Base-by-base conservation (phyloP, 2,113 vertebrate genomes). In the Archocentrus centrarchus region DNA sequence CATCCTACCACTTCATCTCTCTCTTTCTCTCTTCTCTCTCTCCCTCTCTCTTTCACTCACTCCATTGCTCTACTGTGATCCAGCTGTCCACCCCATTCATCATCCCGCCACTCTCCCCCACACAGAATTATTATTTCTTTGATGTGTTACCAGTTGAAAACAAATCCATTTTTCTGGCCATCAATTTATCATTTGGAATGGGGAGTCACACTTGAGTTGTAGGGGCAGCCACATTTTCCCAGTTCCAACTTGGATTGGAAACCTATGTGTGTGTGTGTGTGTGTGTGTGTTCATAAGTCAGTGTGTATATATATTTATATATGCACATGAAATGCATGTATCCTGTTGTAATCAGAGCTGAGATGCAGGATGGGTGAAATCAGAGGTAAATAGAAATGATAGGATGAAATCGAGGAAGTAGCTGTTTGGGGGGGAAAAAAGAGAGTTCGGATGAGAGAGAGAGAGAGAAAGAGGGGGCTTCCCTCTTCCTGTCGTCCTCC, bases 121-220 rank as follows among this genome's bases (percentile, higher is more conserved):
- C 90, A 93, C 93, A 93, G 93, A 96, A 96, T 96, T 95, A 96
- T 96, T 96, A 94, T 96, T 96, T 95, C 94, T 95, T 95, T 95
- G 94, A 95, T 95, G 94, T 95, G 95, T 95, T 95, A 96, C 94
- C 94, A 94, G 95, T 95, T 95, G 94, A 96, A 96, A 96, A 96
- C 95, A 96, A 96, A 96, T 96, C 95, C 92, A 95, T 96, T 96
- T 96, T 89, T 93, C 93, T 93, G 94, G 93, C 94, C 93, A 91
- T 96, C 95, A 95, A 95, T 96, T 96, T 94, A 96, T 96, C 95
- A 95, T 95, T 94, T 93, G 88, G 94, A 93, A 94, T 90, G 89
- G 93, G 92, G 93, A 95, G 95, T 96, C 95, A 94, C 94, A 96
- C 92, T 94, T 90, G 86, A 95, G 92, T 95, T 95, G 95, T 93